Base-by-base conservation (phyloP, 2,113 vertebrate genomes). In the Neomonachus schauinslandi region DNA sequence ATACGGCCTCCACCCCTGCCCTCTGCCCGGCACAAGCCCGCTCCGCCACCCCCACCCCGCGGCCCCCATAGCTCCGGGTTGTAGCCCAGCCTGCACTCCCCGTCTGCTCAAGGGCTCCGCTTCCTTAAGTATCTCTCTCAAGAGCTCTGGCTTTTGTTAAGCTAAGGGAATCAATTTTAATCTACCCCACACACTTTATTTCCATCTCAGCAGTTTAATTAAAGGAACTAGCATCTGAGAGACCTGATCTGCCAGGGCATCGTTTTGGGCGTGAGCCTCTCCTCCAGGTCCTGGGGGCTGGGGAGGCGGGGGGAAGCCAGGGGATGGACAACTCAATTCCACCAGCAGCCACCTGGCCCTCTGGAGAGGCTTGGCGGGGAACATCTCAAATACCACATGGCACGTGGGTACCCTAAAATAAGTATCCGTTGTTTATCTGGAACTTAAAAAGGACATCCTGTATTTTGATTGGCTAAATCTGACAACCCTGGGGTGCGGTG, bases 181-280 rank as follows among this genome's bases (percentile, higher is more conserved):
- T 72, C 79, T 89, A 59, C 57, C 33, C 39, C 61, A 26, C 28
- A 57, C 26, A 55, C 19, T 61, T 81, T 55, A 96, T 57, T 96
- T 90, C 83, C 74, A 96, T 86, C 14, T 61, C 9, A 2, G 42
- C 84, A 65, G 92, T 81, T 92, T 94, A 94, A 97, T 86, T 89
- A 96, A 93, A 90, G 83, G 57, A 88, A 36, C 74, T 6, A 65
- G 42, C 21, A 31, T 89, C 81, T 4, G 39, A 94, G 84, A 96
- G 88, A 85, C 69, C 74, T 55, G 89, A 28, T 36, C 31, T 1
- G 5, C 4, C 13, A 7, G 22, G 42, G 42, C 36, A 39, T 15
- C 88, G 57, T 71, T 67, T 71, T 11, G 46, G 11, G 18, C 16
- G 21, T 39, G 42, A 55, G 71, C 51, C 36, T 74, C 42, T 86